Evolutionary conservation across 2,888 invertebrate genomes (phyloP), one percentile per base, ranked within the genome.

Genomic region (Synanthedon myopaeformis): DNA sequence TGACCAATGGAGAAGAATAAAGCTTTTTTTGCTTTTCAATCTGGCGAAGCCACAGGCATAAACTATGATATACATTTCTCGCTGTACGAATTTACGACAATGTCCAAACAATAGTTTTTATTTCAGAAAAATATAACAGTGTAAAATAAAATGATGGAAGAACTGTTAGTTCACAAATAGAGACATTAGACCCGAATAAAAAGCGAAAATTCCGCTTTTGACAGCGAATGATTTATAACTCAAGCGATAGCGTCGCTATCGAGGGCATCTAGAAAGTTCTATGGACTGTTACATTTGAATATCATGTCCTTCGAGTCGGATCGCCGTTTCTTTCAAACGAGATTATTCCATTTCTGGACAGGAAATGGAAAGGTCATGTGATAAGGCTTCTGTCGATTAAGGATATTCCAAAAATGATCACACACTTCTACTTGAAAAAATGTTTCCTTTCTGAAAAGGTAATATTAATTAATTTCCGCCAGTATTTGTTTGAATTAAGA

Each of bases 221-320:
- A 75, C 74, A 70, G 66, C 60, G 54, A 61, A 62, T 76, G 74
- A 78, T 77, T 74, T 76, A 76, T 76, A 67, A 64, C 65, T 55
- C 41, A 50, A 54, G 60, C 67, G 71, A 70, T 72, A 74, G 71
- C 66, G 63, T 66, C 61, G 65, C 61, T 72, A 74, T 72, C 66
- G 61, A 50, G 58, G 64, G 69, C 70, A 72, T 73, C 69, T 70
- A 67, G 69, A 64, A 67, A 68, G 12, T 41, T 49, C 23, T 49
- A n/a, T n/a, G 13, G 49, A 49, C 49, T 17, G 58, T 54, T 58
- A 57, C 54, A 59, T 60, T 58, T 59, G 57, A 60, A 61, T 60
- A 59, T 59, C 8, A 28, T 28, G 61, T 59, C 61, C 59, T 63
- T 57, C 56, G 58, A 59, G 54, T 58, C 56, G 54, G 59, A 60